Evolutionary conservation across 2,797 vertebrate species (phyloP), one percentile per base, ranked within the genome.

Genomic region (Graptemys geographica): DNA sequence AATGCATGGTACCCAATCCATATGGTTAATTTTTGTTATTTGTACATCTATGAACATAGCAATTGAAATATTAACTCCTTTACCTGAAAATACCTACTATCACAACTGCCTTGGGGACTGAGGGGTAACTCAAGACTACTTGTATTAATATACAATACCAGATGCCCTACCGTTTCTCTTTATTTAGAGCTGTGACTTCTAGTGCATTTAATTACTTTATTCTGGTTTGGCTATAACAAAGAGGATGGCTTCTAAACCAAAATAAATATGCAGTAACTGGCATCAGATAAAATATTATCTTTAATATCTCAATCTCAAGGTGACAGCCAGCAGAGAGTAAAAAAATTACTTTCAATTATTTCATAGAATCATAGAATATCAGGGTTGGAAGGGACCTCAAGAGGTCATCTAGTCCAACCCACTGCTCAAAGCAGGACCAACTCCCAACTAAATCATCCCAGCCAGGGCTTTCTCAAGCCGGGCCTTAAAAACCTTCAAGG

Each of bases 341-440:
- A 4, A 80, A 92, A 72, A 74, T n/a, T 86, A 59, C 31, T 96
- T 90, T 51, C 5, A 74, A 55, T 81, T 92, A 90, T 72, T 79
- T 88, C 81, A 79, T 1, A 74, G 19, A 62, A 0, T 41, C 41
- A 41, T 41, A 41, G 41, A 41, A 41, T 41, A 41, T 41, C 41
- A 41, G 5, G 41, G 41, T 41, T 41, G 41, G 41, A 41, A 41
- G 41, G 41, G 41, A 41, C 41, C 41, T 41, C 41, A 41, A 41
- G 41, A 41, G 41, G 41, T 41, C 41, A 41, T 41, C 41, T 41
- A 41, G 41, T 41, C 41, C 41, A 41, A 41, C 41, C 41, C 41
- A 4, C 41, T 41, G 41, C 41, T 41, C 41, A 41, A 41, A 41
- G 41, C 41, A 41, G 41, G 41, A 41, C 41, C 41, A 41, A 41